Base-by-base conservation (phyloP, 2,888 invertebrate genomes). In the Pyrrhia umbra region DNA sequence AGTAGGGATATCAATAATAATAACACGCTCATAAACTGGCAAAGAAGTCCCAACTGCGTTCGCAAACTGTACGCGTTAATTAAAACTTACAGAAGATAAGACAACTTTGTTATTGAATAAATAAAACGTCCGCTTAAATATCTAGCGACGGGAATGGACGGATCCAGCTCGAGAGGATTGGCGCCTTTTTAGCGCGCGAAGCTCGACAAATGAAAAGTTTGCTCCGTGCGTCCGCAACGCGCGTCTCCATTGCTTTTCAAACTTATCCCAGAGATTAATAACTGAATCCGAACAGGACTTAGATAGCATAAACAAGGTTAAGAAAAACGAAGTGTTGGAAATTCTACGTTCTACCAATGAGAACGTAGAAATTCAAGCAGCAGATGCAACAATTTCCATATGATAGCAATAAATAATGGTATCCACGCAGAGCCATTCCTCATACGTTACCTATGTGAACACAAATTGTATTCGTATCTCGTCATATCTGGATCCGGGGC, bases 81-180 rank as follows among this genome's bases (percentile, higher is more conserved):
- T 90, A 90, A 88, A 90, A 90, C 77, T 88, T 85, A 73, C 63
- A 47, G 61, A 75, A 85, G 86, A 88, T 84, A 84, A 83, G 75
- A 76, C 83, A 83, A 87, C 82, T 82, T 83, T 81, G 84, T 89
- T 87, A 87, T 87, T 88, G 80, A 87, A 89, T 89, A 88, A 88
- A 88, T 85, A 88, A 85, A 85, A 82, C 71, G 85, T 84, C 75
- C 76, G 82, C 83, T 86, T 81, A 75, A 83, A 82, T 81, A 77
- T 77, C 62, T 77, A 68, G 61, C 65, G 68, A 76, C 67, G 69
- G 73, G 78, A 82, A 82, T 81, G 73, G 83, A 82, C 81, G 71
- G 76, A 80, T 76, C 73, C 71, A 77, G 80, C 71, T 60, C 51
- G 55, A 57, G 68, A 21, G 67, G 51, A 74, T 72, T 58, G 66